These are phyloP conservation scores for Piscicola geometra DNA, from an alignment of 2,888 invertebrate genomes.

Conservation along the genomic window DNA sequence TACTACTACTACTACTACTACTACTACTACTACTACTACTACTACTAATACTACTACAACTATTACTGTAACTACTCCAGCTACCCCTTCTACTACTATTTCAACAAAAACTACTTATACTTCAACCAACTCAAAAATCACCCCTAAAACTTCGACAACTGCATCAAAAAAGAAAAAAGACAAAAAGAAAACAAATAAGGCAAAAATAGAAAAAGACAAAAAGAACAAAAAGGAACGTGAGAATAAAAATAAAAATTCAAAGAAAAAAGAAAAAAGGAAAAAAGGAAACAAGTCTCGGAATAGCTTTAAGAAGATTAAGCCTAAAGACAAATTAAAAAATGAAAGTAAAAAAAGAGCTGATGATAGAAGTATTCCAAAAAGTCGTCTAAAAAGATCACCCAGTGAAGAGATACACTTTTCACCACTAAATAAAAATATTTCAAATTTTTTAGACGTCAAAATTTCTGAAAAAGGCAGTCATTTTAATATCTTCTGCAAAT, in stretches of 20 bases:
- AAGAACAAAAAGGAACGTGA: not conserved
- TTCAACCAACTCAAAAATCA: too few relatives aligned
- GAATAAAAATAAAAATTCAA: constrained; percentile 10
- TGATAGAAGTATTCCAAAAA: too few relatives aligned
- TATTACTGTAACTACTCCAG: not conserved
- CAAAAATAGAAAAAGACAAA: not conserved
- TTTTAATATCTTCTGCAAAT: too few relatives aligned
- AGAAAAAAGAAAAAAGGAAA: constrained; percentile 3
- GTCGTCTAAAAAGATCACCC: too few relatives aligned
- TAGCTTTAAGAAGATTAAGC: not conserved
- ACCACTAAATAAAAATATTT: too few relatives aligned
- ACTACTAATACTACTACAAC: not conserved
- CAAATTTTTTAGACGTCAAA: too few relatives aligned
- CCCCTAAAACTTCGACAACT: too few relatives aligned
- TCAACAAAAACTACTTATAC: too few relatives aligned
- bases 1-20: constrained; percentile 17
- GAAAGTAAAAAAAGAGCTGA: not conserved
- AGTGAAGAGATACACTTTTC: too few relatives aligned
- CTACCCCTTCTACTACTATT: not conserved
- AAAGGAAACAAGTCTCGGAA: not conserved
- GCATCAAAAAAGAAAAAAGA: not conserved
- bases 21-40: constrained; percentile 18
- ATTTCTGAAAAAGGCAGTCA: too few relatives aligned
- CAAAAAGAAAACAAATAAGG: not conserved
- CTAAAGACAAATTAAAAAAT: not conserved